Percentiles rank a stretch among this genome's conserved stretches.
These are phyloP conservation scores for Spodoptera picta DNA, from an alignment of 2,888 invertebrate genomes.

Conservation along the genomic window DNA sequence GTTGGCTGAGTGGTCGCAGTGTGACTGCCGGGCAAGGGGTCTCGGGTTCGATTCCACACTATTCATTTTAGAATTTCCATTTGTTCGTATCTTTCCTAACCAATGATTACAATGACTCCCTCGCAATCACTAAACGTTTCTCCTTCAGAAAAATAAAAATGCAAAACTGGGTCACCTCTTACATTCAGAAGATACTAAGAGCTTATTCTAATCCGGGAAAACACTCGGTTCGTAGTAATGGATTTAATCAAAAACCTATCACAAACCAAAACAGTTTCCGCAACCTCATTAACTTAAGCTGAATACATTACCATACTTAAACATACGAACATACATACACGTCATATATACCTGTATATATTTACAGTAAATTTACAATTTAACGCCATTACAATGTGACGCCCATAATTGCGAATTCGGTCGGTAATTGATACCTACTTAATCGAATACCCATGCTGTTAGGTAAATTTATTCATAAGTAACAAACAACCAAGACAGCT, in stretches of 20 bases:
- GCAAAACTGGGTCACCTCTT: slow-evolving; percentile 1
- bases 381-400: slow-evolving; percentile 42
- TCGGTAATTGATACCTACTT: slow-evolving; percentile 57
- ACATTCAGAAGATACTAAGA: slow-evolving; percentile 17
- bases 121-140: too few relatives aligned
- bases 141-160: background rate
- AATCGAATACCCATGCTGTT: slow-evolving; percentile 65
- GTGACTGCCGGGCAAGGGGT: too few relatives aligned
- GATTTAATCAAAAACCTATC: slow-evolving; percentile 49
- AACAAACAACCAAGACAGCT: slow-evolving; percentile 20
- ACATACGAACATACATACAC: slow-evolving; percentile 18
- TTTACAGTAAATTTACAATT: slow-evolving; percentile 44
- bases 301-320: slow-evolving; percentile 51
- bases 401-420: slow-evolving; percentile 54
- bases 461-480: slow-evolving; percentile 66
- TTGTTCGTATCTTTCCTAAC: too few relatives aligned
- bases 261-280: slow-evolving; percentile 45
- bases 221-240: slow-evolving; percentile 34
- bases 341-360: slow-evolving; percentile 16
- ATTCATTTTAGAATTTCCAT: too few relatives aligned
- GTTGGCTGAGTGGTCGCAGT: too few relatives aligned
- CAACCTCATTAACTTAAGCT: slow-evolving; percentile 52
- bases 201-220: slow-evolving; percentile 41
- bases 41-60: too few relatives aligned
- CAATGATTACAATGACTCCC: too few relatives aligned